phyloP scores from a whole-genome alignment of 2,888 invertebrate genomes.

The Clepsis dumicolana region DNA sequence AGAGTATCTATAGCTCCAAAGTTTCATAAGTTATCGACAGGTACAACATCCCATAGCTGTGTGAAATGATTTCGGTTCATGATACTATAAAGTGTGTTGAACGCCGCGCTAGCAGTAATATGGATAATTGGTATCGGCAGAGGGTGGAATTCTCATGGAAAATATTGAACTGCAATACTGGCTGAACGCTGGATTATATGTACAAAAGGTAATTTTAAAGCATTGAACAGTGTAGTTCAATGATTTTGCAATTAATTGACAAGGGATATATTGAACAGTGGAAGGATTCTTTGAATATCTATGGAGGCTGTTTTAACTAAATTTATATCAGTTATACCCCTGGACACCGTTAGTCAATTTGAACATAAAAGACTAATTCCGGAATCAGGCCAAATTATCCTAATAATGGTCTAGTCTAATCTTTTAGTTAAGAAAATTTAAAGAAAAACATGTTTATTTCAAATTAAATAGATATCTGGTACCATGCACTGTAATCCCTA shows the following conservation, averaged over 20 bases:
- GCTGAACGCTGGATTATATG: not conserved
- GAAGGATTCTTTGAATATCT: not conserved
- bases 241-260: not conserved
- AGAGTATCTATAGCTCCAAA: no score
- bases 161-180: not conserved
- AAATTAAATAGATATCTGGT: not conserved
- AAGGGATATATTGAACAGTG: not conserved
- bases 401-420: no score
- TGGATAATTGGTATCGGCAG: conserved; percentile 2
- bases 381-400: no score
- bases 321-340: no score
- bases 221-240: not conserved
- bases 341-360: no score
- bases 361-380: no score
- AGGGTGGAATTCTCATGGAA: not conserved
- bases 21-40: not conserved
- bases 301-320: no score
- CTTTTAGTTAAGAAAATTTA: no score
- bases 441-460: not conserved
- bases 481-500: not conserved
- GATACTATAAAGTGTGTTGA: not conserved
- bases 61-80: not conserved
- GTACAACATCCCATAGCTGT: not conserved
- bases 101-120: not conserved
- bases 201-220: not conserved